phyloP scores from a whole-genome alignment of 1,140 invertebrate species.

The Procambarus clarkii region DNA sequence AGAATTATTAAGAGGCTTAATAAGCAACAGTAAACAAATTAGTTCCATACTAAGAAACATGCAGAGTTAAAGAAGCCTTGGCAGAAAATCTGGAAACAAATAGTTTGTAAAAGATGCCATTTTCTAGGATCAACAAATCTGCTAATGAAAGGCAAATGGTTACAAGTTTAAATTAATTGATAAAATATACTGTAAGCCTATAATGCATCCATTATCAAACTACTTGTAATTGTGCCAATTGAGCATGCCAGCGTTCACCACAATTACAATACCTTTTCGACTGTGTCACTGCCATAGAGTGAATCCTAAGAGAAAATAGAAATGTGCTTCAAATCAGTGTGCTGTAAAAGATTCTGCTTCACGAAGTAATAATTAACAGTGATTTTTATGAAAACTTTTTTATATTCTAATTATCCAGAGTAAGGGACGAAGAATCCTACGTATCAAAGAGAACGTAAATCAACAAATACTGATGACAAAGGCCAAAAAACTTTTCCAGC shows the following conservation, averaged over 20 bases:
- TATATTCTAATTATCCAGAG: background rate
- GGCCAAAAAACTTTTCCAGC: background rate
- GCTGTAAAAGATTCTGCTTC: conserved; percentile 1
- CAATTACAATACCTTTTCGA: conserved; percentile 61
- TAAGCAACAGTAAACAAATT: background rate
- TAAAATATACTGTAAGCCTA: background rate
- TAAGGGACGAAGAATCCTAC: background rate
- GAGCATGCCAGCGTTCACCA: conserved; percentile 37
- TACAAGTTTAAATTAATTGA: background rate
- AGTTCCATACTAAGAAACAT: background rate
- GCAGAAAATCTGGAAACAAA: background rate
- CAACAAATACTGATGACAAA: background rate
- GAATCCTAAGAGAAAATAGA: conserved; percentile 58
- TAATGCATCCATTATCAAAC: conserved; percentile 21
- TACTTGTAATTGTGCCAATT: background rate
- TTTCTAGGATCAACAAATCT: background rate
- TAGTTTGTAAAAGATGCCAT: conserved; percentile 14
- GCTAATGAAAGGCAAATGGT: background rate
- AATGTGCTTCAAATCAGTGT: conserved; percentile 41
- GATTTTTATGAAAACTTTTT: background rate
- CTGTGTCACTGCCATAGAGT: conserved; percentile 65
- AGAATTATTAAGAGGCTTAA: background rate
- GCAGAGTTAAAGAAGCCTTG: background rate
- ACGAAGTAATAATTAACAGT: background rate
- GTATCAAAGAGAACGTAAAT: background rate